Conservation (phyloP, 1,140 invertebrate genomes). For the Hirudo medicinalis region DNA sequence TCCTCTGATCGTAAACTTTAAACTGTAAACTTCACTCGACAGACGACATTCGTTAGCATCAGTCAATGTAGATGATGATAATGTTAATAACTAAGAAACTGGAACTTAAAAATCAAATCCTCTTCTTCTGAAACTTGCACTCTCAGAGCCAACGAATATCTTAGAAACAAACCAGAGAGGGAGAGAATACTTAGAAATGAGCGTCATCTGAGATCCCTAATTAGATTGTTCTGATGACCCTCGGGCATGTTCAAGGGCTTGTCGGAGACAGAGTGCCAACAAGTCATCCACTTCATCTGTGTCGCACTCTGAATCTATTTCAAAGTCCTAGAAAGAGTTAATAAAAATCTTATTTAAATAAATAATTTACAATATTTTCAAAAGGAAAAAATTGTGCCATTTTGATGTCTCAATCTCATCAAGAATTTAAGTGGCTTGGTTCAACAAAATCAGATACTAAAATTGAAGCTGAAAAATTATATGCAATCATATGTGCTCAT, state of each 20-base stretch:
- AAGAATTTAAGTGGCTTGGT: neutral
- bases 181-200: constrained; percentile 4
- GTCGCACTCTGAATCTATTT: constrained; percentile 37
- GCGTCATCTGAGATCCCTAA: neutral
- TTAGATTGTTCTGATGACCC: constrained; percentile 10
- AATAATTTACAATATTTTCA: neutral
- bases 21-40: too few relatives aligned
- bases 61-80: too few relatives aligned
- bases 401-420: too few relatives aligned
- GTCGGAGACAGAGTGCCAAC: constrained; percentile 34
- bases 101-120: too few relatives aligned
- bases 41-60: too few relatives aligned
- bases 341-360: neutral
- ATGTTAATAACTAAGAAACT: too few relatives aligned
- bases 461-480: neutral
- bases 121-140: neutral
- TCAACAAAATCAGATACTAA: neutral
- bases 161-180: neutral
- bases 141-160: neutral
- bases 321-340: constrained; percentile 34
- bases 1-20: too few relatives aligned
- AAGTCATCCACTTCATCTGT: constrained; percentile 38
- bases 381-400: too few relatives aligned
- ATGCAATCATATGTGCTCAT: neutral
- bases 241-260: constrained; percentile 30